Base-by-base conservation (phyloP, 2,888 invertebrate genomes). In the Trichopoda pennipes region DNA sequence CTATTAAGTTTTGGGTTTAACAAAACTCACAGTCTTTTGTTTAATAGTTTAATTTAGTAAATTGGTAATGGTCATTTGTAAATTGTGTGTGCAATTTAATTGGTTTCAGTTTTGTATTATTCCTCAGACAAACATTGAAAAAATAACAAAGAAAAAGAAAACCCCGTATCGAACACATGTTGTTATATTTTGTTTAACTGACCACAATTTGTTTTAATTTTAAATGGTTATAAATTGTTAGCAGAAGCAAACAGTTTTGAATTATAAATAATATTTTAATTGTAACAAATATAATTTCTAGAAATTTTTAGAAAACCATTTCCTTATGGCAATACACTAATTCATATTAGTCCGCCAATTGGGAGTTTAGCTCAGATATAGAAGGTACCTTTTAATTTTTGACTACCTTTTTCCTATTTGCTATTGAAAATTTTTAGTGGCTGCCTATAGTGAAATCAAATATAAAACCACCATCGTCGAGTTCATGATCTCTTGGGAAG, bases 31-130 rank as follows among this genome's bases (percentile, higher is more conserved):
- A 38, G 38, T 56, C 72, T 76, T 66, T 68, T 77, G 78, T 78
- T 70, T 47, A 16, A n/a, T 60, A 53, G 21, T 79, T 82, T 72
- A 82, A 82, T 82, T 82, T 80, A 28, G 68, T 82, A 72, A 82
- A 82, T 82, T 82, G 82, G 79, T 68, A 79, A 82, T 68, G 79
- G 72, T 72, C 79, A 82, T 76, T 79, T 79, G 82, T 72, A 32
- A 70, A 12, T 47, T 61, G 61, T 73, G 61, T 73, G 42, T 82
- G 66, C 72, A 82, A 49, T 82, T 72, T 79, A 82, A 79, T 82
- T 79, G 70, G 55, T 68, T 82, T 61, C 60, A 73, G 66, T 73
- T 73, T 73, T n/a, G 38, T 47, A 60, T 66, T 70, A 49, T 28
- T 10, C 9, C 51, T 28, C 4, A 28, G 1, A 64, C 49, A 14